Conservation (phyloP, 1,140 invertebrate genomes). For the Drosophila guanche region DNA sequence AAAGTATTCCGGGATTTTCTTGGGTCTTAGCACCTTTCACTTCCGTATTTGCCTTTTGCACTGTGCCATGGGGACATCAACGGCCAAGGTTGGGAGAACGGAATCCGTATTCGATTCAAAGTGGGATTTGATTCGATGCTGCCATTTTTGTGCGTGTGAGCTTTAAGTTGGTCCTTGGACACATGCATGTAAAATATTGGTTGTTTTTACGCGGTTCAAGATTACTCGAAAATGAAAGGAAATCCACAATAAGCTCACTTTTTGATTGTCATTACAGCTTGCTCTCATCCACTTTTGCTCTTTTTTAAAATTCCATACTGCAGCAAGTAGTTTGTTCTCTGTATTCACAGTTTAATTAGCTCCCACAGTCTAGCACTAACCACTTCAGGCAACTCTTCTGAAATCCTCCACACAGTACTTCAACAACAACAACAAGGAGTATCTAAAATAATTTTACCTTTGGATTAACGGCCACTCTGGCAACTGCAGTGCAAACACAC, state of each 20-base stretch:
- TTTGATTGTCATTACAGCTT: too few species aligned
- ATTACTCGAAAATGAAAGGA: too few species aligned
- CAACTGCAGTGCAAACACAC: conserved; percentile 39
- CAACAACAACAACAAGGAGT: conserved; percentile 13
- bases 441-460: conserved; percentile 36
- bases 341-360: conserved; percentile 27
- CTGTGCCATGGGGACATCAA: conserved; percentile 10
- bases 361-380: background rate
- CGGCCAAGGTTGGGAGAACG: background rate
- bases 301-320: too few species aligned
- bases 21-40: conserved; percentile 50
- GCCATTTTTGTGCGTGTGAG: too few species aligned
- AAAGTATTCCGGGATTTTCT: conserved; percentile 51
- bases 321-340: conserved; percentile 4
- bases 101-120: conserved; percentile 1
- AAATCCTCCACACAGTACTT: background rate
- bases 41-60: conserved; percentile 28
- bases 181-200: too few species aligned
- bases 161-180: too few species aligned
- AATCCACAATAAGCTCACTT: too few species aligned
- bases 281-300: too few species aligned
- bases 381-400: conserved; percentile 9
- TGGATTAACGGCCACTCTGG: conserved; percentile 29
- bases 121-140: background rate
- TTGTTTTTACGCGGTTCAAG: too few species aligned